Base-by-base conservation (phyloP, 2,113 vertebrate genomes). In the Tricholaema leucomelas region DNA sequence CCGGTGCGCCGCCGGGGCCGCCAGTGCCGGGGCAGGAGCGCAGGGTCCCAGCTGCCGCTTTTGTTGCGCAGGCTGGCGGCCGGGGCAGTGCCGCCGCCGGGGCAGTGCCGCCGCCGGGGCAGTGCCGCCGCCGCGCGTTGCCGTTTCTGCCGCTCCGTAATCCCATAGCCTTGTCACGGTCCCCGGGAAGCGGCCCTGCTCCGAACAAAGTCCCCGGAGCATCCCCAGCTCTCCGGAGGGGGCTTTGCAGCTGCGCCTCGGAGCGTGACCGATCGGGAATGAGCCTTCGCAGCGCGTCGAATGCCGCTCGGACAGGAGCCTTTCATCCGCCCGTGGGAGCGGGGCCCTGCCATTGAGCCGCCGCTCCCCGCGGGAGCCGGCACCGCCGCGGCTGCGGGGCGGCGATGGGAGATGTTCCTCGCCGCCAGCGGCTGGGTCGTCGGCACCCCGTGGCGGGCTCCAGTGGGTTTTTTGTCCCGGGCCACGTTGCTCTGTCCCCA, bases 201-300 rank as follows among this genome's bases (percentile, higher is more conserved):
- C 88, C 58, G 20, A 95, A 97, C 96, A 97, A 97, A 97, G 95
- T 85, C 79, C 90, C 81, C 19, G 50, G 92, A 55, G 92, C 96
- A 95, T 96, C 95, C 91, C 69, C n/a, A 55, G 78, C 64, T 66
- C 95, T 95, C 92, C 18, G 38, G 91, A 89, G 88, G 61, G 91
- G 85, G 63, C 75, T 95, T 90, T 91, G 96, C 96, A 97, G 96
- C 96, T 97, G 96, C 44, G 95, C 75, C 89, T 95, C 81, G 63
- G 93, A 97, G 96, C 94, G 94, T 97, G 96, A 96, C 97, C 91
- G 96, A 97, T 97, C 52, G 90, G 96, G 97, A 97, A 97, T 97
- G 97, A 97, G 91, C 95, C 95, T 96, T 91, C 59, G 87, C 85
- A 92, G 96, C 96, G 95, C 93, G 42, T 95, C 95, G 78, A 96